Conservation (phyloP, 2,797 vertebrate genomes). For the Pseudochaenichthys georgianus region DNA sequence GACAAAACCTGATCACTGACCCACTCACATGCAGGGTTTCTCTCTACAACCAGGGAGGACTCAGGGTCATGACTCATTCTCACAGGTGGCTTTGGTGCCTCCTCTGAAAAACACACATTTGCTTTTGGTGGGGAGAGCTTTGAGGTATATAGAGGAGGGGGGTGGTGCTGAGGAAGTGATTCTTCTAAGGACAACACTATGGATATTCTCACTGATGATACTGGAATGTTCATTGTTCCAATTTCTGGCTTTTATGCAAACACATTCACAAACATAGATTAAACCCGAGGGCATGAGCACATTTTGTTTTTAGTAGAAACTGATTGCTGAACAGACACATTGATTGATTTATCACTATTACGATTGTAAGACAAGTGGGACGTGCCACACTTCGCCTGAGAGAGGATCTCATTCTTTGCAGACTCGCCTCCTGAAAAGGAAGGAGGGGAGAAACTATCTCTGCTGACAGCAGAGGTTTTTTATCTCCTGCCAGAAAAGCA, state of each 20-base stretch:
- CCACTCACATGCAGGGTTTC: conserved; percentile 8
- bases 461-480: conserved; percentile 52
- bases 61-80: conserved; percentile 32
- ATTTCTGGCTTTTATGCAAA: conserved; percentile 21
- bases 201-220: conserved; percentile 34
- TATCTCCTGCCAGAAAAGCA: conserved; percentile 50
- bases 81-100: conserved; percentile 64
- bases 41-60: conserved; percentile 32
- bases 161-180: conserved; percentile 8
- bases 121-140: conserved; percentile 49
- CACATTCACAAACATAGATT: neutral
- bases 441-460: conserved; percentile 38
- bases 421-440: conserved; percentile 43
- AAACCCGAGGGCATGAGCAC: conserved; percentile 12
- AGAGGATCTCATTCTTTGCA: conserved; percentile 50
- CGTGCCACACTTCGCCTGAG: conserved; percentile 56
- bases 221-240: conserved; percentile 61
- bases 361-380: conserved; percentile 69
- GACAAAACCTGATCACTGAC: conserved; percentile 5
- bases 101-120: conserved; percentile 40
- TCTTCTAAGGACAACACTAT: conserved; percentile 2
- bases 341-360: conserved; percentile 73
- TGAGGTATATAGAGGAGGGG: conserved; percentile 67
- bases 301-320: conserved; percentile 32
- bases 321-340: conserved; percentile 62